Evolutionary conservation across 2,797 vertebrate genomes (phyloP).

Genomic region (Apogon hyalosoma): DNA sequence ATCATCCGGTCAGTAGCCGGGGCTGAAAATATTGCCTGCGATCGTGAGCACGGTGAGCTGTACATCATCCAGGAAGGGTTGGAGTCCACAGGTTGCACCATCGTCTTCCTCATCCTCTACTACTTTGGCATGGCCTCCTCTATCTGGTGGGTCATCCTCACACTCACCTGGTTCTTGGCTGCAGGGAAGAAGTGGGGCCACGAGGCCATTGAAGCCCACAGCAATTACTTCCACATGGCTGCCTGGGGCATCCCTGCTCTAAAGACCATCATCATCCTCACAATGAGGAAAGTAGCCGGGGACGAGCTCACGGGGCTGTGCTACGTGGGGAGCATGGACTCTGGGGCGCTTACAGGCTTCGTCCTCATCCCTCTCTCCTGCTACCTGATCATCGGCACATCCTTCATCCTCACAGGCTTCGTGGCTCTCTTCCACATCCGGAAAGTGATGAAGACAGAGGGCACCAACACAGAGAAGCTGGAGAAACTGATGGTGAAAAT

Average conservation of each 20-base stretch:
- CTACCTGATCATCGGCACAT: slow-evolving; percentile 95
- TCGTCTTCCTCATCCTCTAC: slow-evolving; percentile 97
- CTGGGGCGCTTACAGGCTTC: slow-evolving; percentile 91
- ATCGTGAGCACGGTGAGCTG: slow-evolving; percentile 92
- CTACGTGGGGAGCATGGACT: slow-evolving; percentile 94
- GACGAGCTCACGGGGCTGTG: slow-evolving; percentile 97
- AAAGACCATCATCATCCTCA: slow-evolving; percentile 96
- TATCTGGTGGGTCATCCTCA: slow-evolving; percentile 98
- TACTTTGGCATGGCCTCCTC: slow-evolving; percentile 99
- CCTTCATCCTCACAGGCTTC: slow-evolving; percentile 96
- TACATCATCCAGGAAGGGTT: slow-evolving; percentile 97
- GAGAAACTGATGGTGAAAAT: slow-evolving; percentile 99
- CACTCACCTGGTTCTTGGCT: slow-evolving; percentile 97
- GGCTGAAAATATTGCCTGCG: slow-evolving; percentile 94
- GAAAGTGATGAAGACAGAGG: slow-evolving; percentile 96
- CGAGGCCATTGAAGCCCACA: slow-evolving; percentile 96
- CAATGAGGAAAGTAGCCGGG: slow-evolving; percentile 95
- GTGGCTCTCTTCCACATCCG: slow-evolving; percentile 98
- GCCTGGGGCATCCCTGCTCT: slow-evolving; percentile 97
- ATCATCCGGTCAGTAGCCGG: slow-evolving; percentile 95
- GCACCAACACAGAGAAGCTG: slow-evolving; percentile 97
- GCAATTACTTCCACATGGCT: slow-evolving; percentile 98
- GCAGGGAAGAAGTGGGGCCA: slow-evolving; percentile 99
- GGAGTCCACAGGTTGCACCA: slow-evolving; percentile 96
- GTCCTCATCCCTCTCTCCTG: slow-evolving; percentile 95